These are phyloP conservation scores for Theocolax elegans DNA, from an alignment of 1,140 invertebrate species.

Conservation along the genomic window DNA sequence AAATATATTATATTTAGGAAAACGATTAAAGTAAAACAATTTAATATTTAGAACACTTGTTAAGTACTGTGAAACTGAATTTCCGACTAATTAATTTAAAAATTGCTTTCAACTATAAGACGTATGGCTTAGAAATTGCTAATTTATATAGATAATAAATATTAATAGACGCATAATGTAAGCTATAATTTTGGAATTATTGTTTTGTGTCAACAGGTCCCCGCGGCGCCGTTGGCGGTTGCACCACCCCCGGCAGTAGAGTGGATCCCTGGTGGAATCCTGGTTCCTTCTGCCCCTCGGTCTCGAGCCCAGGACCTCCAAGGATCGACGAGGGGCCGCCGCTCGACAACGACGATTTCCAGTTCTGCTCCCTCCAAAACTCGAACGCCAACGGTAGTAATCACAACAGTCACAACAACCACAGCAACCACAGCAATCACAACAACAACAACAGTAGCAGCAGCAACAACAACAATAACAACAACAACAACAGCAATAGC, in stretches of 20 bases:
- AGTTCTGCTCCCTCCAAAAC: conserved; percentile 44
- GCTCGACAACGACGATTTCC: conserved; percentile 41
- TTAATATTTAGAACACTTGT: too few relatives aligned
- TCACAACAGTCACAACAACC: too few relatives aligned
- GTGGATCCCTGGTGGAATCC: conserved; percentile 65
- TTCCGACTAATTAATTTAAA: too few relatives aligned
- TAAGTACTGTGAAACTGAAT: too few relatives aligned
- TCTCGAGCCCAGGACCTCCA: conserved; percentile 55
- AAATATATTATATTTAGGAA: too few relatives aligned
- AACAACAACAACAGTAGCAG: conserved; percentile 40
- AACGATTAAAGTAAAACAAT: too few relatives aligned
- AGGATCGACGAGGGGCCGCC: conserved; percentile 57
- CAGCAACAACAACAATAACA: conserved; percentile 33
- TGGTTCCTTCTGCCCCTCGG: conserved; percentile 55
- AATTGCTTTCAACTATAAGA: too few relatives aligned
- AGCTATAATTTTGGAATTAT: too few relatives aligned
- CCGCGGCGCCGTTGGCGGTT: conserved; percentile 66
- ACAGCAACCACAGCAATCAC: too few relatives aligned
- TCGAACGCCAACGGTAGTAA: conserved; percentile 41
- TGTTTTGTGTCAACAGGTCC: conserved; percentile 56
- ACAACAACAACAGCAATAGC: conserved; percentile 27
- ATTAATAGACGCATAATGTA: too few relatives aligned
- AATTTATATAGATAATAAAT: too few relatives aligned
- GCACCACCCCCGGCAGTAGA: conserved; percentile 63
- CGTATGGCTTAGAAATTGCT: too few relatives aligned